These are phyloP conservation scores for Thaumatotibia leucotreta DNA, from an alignment of 1,140 invertebrate species.

Conservation along the genomic window DNA sequence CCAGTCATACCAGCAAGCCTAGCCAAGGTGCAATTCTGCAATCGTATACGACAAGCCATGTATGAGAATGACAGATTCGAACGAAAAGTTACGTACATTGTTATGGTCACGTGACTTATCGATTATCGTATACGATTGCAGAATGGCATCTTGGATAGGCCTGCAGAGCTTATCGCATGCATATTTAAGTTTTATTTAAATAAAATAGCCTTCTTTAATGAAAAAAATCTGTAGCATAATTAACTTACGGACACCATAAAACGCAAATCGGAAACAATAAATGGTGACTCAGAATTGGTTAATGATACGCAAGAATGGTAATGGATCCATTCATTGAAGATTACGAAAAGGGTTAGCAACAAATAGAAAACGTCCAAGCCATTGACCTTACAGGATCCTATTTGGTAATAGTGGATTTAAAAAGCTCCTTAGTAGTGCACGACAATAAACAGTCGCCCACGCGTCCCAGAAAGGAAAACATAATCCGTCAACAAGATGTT, in stretches of 20 bases:
- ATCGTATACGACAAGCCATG: too few relatives aligned
- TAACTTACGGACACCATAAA: not conserved
- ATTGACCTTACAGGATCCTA: not conserved
- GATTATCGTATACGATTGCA: too few relatives aligned
- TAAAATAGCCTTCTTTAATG: too few relatives aligned
- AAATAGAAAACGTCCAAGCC: not conserved
- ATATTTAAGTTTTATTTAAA: too few relatives aligned
- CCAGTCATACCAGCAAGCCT: too few relatives aligned
- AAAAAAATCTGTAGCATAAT: not conserved
- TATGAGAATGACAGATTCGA: too few relatives aligned
- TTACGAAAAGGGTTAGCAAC: not conserved
- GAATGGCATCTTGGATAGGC: too few relatives aligned
- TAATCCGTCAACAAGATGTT: constrained; percentile 8
- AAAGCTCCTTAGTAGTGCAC: not conserved
- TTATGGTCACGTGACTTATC: too few relatives aligned
- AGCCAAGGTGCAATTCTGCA: too few relatives aligned
- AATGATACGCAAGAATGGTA: not conserved
- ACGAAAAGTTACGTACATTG: too few relatives aligned
- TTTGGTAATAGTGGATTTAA: constrained; percentile 3
- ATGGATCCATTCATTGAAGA: not conserved
- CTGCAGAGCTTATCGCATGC: too few relatives aligned
- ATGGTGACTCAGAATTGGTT: not conserved
- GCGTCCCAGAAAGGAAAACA: not conserved
- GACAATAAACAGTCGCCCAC: constrained; percentile 2
- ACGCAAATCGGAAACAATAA: not conserved